phyloP scores from a whole-genome alignment of 2,797 vertebrate genomes.

The Stomatorhinus walkeri region DNA sequence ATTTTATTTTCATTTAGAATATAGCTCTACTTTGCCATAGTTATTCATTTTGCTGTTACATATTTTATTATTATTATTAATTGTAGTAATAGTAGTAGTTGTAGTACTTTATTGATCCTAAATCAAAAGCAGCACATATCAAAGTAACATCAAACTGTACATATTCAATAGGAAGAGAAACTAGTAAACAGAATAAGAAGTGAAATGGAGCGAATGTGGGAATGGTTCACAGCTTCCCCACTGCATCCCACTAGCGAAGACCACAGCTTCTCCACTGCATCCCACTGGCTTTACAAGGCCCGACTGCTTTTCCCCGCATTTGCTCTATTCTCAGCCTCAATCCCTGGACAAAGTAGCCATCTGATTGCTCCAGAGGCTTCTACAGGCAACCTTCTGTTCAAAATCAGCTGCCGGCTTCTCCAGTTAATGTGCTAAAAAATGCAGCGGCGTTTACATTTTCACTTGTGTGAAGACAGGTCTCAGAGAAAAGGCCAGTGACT shows the following conservation, averaged over 20 bases:
- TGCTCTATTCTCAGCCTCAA: not conserved
- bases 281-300: not conserved
- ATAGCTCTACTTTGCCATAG: not conserved
- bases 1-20: not conserved
- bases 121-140: not conserved
- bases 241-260: not conserved
- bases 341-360: not conserved
- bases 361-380: not conserved
- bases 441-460: not conserved
- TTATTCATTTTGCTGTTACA: not conserved
- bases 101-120: not conserved
- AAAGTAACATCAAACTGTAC: not conserved
- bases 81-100: not conserved
- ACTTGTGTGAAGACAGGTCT: not conserved
- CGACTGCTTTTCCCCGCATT: not conserved
- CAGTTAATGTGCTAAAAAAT: not conserved
- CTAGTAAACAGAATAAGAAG: not conserved
- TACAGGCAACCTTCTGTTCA: not conserved
- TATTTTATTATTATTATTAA: not conserved
- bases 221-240: not conserved
- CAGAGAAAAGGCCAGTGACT: not conserved
- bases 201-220: not conserved
- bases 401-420: not conserved
- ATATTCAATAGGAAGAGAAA: not conserved
- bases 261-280: not conserved